These are phyloP conservation scores for Luffia ferchaultella DNA, from an alignment of 2,888 invertebrate species.

Conservation along the genomic window DNA sequence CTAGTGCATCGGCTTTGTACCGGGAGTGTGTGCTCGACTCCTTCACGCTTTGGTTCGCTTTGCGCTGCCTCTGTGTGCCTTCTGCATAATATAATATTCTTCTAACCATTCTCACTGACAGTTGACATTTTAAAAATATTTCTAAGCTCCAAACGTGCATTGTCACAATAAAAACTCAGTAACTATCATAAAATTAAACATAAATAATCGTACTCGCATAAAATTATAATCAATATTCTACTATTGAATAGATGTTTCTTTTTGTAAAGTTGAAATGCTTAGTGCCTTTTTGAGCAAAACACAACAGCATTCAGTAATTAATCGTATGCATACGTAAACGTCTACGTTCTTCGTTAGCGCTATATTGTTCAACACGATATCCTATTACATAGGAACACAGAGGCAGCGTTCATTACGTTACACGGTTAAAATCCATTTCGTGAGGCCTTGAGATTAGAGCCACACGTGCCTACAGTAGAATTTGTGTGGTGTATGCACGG, in stretches of 20 bases:
- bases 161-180: too few species aligned
- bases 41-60: not conserved
- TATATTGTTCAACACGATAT: not conserved
- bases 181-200: too few species aligned
- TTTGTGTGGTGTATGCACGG: too few species aligned
- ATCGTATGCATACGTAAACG: too few species aligned
- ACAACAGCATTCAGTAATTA: too few species aligned
- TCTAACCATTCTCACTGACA: not conserved
- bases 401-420: not conserved
- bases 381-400: not conserved
- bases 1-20: constrained; percentile 34
- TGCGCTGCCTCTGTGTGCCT: not conserved
- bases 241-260: too few species aligned
- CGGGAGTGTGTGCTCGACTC: constrained; percentile 52
- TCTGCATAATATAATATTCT: not conserved
- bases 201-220: too few species aligned
- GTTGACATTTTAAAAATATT: not conserved
- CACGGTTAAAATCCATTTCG: not conserved
- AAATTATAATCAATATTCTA: too few species aligned
- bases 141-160: too few species aligned
- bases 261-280: too few species aligned
- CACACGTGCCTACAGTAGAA: not conserved
- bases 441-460: not conserved
- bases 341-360: not conserved
- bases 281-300: too few species aligned